These are phyloP conservation scores for Drosophila cognata DNA, from an alignment of 2,888 invertebrate species.

Conservation along the genomic window DNA sequence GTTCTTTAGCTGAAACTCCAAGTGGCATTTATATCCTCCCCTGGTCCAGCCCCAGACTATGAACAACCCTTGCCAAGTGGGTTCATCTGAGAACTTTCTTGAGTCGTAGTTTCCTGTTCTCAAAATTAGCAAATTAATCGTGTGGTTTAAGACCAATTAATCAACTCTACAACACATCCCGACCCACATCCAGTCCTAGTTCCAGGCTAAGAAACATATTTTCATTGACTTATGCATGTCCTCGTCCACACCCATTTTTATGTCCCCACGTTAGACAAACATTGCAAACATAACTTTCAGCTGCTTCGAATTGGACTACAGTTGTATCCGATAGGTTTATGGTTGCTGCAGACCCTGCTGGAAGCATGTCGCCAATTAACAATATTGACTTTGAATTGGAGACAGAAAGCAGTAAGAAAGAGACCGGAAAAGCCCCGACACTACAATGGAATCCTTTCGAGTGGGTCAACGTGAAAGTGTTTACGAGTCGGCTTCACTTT, in stretches of 20 bases:
- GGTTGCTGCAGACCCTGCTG: constrained; percentile 28
- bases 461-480: constrained; percentile 59
- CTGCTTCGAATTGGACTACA: constrained; percentile 45
- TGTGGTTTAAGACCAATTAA: constrained; percentile 72
- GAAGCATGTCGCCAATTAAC: constrained; percentile 70
- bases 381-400: constrained; percentile 59
- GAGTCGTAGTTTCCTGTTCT: constrained; percentile 5
- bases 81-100: constrained; percentile 20
- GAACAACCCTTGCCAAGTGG: constrained; percentile 2
- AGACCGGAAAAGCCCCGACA: neutral
- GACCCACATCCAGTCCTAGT: neutral
- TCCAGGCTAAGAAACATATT: constrained; percentile 19
- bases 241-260: constrained; percentile 41
- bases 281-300: constrained; percentile 47
- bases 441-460: constrained; percentile 14
- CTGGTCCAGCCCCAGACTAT: constrained; percentile 11
- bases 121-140: constrained; percentile 61
- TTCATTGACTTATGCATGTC: constrained; percentile 21
- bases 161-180: constrained; percentile 48
- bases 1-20: neutral
- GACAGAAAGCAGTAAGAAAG: neutral
- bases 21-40: constrained; percentile 29
- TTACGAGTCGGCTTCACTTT: constrained; percentile 43
- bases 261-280: constrained; percentile 22
- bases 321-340: constrained; percentile 62